Evolutionary conservation across 2,797 vertebrate genomes (phyloP).

Genomic region (Diceros bicornis): DNA sequence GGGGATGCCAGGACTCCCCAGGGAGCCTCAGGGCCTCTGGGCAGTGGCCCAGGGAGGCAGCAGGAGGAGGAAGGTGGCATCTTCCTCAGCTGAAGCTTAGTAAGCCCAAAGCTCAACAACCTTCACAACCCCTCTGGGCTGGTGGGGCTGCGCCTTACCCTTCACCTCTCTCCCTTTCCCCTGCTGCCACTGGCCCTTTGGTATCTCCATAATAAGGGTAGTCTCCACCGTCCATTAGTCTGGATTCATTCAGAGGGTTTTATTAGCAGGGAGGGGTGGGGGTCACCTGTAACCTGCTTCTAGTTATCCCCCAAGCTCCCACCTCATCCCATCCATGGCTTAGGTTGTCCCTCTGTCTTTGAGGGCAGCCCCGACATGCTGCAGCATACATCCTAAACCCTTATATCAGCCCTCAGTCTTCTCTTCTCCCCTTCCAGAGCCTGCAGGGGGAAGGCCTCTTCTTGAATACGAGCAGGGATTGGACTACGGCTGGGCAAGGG

Average conservation of each 20-base stretch:
- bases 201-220: background rate
- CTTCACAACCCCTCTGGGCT: background rate
- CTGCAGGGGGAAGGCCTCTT: background rate
- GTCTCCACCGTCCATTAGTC: background rate
- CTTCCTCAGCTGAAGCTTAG: background rate
- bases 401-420: background rate
- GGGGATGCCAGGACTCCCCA: background rate
- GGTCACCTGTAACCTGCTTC: background rate
- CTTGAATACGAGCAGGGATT: too few relatives aligned
- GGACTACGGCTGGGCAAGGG: too few relatives aligned
- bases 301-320: too few relatives aligned
- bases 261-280: background rate
- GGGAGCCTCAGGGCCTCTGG: background rate
- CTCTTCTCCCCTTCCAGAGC: background rate
- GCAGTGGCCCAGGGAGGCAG: background rate
- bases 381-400: background rate
- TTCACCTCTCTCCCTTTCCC: too few relatives aligned
- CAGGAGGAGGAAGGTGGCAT: background rate
- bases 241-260: background rate
- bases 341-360: background rate
- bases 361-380: background rate
- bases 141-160: background rate
- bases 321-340: background rate
- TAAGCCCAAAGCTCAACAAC: background rate
- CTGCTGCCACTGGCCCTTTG: background rate